Evolutionary conservation across 1,140 invertebrate genomes (phyloP), one percentile per base, ranked within the genome.

Genomic region (Thalassaphorura encarpata): DNA sequence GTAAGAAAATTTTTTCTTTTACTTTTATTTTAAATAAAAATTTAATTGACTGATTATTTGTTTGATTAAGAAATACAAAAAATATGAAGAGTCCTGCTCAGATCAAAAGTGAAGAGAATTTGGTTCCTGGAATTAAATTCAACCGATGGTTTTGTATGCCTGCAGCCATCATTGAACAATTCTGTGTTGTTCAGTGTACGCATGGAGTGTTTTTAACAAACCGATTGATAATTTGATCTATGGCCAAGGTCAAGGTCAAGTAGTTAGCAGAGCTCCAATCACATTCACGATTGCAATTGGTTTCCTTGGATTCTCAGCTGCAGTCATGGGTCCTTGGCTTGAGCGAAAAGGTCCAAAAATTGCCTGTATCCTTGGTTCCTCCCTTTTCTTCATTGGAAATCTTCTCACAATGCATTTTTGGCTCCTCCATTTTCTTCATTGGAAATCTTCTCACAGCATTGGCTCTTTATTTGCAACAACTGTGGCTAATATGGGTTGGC

Each of bases 161-260:
- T 0, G 62, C 62, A 8, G 62, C 58, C 24, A 45, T 64, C 26
- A 21, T 61, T 8, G 42, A 61, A 0, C 62, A 64, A 33, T 61
- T 64, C 31, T 64, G 62, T 36, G 52, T 49, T 42, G 62, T 1
- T 60, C 57, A 6, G 24, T 64, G 24, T 64, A 60, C 43, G 42
- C 58, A 1, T 64, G 58, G 58, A 55, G 51, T 19, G 58, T 64
- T 15, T 59, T 64, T 27, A 60, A 64, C 26, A 61, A 50, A n/a
- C 62, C 62, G 16, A 61, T 64, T 15, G 62, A 64, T 26, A 18
- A 16, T 1, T 46, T 42, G 2, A 58, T 64, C n/a, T 55, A 60
- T 33, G 62, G 54, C 1, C 15, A n/a, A n/a, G n/a, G n/a, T n/a
- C n/a, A n/a, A n/a, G n/a, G n/a, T n/a, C n/a, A 55, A 11, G 19